phyloP scores from a whole-genome alignment of 1,140 invertebrate genomes.

The Trachymyrmex cornetzi region DNA sequence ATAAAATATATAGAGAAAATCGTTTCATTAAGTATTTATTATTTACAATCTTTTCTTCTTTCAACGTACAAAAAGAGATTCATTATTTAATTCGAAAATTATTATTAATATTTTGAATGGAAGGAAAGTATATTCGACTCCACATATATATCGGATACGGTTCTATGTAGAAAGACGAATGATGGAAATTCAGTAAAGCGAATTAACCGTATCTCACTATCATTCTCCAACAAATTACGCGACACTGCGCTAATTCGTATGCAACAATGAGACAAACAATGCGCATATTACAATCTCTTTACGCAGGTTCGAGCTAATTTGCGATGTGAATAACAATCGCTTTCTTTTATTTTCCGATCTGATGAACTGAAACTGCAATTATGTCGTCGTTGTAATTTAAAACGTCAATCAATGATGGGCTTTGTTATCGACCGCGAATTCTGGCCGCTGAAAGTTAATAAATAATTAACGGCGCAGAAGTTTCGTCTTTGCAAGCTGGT shows the following conservation, averaged over 20 bases:
- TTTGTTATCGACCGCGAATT: slow-evolving; percentile 1
- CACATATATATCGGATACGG: too few relatives aligned
- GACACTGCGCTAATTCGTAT: slow-evolving; percentile 16
- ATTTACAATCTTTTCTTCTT: background rate
- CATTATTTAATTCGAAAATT: background rate
- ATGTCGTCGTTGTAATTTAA: slow-evolving; percentile 20
- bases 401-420: slow-evolving; percentile 30
- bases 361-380: slow-evolving; percentile 5
- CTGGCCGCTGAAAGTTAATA: slow-evolving; percentile 5
- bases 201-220: slow-evolving; percentile 41
- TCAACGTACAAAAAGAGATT: background rate
- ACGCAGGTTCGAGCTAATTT: slow-evolving; percentile 24
- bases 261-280: slow-evolving; percentile 48
- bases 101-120: background rate
- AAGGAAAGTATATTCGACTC: background rate
- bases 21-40: background rate
- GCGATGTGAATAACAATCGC: background rate
- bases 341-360: slow-evolving; percentile 14
- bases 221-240: slow-evolving; percentile 1
- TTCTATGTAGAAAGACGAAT: background rate
- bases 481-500: background rate
- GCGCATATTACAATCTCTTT: slow-evolving; percentile 28
- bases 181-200: background rate
- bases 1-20: background rate
- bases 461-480: slow-evolving; percentile 23